Evolutionary conservation across 2,113 vertebrate genomes (phyloP), one percentile per base, ranked within the genome.

Genomic region (Pseudopipra pipra): DNA sequence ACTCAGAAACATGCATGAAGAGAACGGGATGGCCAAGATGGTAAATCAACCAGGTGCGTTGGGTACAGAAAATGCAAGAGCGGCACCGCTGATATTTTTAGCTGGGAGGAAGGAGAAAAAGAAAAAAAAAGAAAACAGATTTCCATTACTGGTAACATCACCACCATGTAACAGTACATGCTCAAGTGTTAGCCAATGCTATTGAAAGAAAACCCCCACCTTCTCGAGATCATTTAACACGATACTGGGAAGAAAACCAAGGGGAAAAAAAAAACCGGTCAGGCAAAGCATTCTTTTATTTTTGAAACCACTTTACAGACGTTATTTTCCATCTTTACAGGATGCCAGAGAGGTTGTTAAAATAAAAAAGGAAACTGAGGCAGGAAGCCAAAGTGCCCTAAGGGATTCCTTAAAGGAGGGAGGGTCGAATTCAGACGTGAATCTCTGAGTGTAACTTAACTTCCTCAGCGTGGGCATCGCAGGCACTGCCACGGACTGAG

Each of bases 1-100:
- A 98, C 96, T 97, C 95, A 85, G 97, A 97, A 97, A 97, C 98
- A 98, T 98, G 98, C 98, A 98, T 98, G 98, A 98, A 98, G 97
- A 98, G 96, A 97, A 97, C 93, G 58, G 95, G 96, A 94, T 88
- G 77, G 97, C 92, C 95, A 92, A 93, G 96, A 91, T 95, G 97
- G 94, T 95, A 68, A 54, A 95, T 97, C 97, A 97, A 96, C 97
- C 97, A 73, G 97, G 97, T 96, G 97, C 95, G 87, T 79, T 95
- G 97, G 96, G 93, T 94, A 97, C 94, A 92, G 95, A 97, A 81
- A 97, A 96, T 78, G 96, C 89, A 84, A 97, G 92, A 89, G 90
- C 91, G 95, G 97, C 97, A 96, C 95, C 89, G 94, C 82, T 91
- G 97, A 97, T 67, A 95, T 77, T 92, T 96, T 98, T 98, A 98